Evolutionary conservation across 2,113 vertebrate genomes (phyloP), one percentile per base, ranked within the genome.

Genomic region (Struthio camelus): DNA sequence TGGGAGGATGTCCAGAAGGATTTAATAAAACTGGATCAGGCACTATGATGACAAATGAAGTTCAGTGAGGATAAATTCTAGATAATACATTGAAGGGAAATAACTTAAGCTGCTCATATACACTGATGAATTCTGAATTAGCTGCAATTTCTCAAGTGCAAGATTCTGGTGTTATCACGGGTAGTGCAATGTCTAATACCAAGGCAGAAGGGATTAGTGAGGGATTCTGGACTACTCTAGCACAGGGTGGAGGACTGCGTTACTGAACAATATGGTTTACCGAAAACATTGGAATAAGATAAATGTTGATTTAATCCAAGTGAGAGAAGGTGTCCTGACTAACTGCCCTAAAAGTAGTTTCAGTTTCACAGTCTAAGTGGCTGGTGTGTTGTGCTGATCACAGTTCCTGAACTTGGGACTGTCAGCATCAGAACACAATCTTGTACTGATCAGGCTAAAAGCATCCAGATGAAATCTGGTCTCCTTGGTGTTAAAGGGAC

Each of bases 101-200:
- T 76, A 88, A 93, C 62, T 84, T 38, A 82, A 91, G 62, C 40
- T 85, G 36, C 28, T 89, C 4, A 20, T 94, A 67, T 85, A 66
- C 50, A 83, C 36, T 89, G 71, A 95, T 90, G 69, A 90, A 78
- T 95, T 96, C 51, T 59, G 59, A 95, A 94, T 83, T 84, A 93
- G 62, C 64, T 83, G 71, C 38, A 79, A 5, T 56, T 86, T 93
- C 44, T 93, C 59, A 76, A 94, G 67, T 92, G 88, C 77, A 82
- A 94, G 50, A 77, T 62, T 28, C 85, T 67, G 48, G 25, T 85
- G 17, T 80, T 80, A 34, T 36, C 0, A 1, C 58, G 46, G 20
- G 32, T 82, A 83, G 36, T 48, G 40, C 34, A 71, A 66, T 38
- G 54, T 85, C 75, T 92, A 76, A 46, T 64, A 85, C 24, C 70